A percentile compares a stretch with the other conserved stretches of the same genome.
These are phyloP conservation scores for Drosophila setifemur DNA, from an alignment of 1,140 invertebrate species.

Conservation along the genomic window DNA sequence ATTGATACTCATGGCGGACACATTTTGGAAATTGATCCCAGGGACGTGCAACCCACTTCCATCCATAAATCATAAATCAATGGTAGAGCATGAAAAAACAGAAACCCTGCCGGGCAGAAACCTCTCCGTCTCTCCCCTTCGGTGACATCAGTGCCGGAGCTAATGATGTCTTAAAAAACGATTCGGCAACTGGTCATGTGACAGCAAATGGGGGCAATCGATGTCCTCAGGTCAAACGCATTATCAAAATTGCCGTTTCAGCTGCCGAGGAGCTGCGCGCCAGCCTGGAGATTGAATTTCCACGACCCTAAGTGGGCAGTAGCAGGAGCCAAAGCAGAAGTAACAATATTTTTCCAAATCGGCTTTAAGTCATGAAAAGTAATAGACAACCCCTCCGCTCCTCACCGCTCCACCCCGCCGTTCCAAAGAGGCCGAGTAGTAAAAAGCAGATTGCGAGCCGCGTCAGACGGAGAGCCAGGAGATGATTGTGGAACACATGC, in stretches of 20 bases:
- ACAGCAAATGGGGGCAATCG: conserved; percentile 74
- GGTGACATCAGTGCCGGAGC: conserved; percentile 27
- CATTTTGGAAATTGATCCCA: conserved; percentile 72
- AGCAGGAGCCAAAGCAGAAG: background rate
- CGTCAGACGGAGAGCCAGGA: conserved; percentile 54
- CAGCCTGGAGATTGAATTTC: conserved; percentile 72
- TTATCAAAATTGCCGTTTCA: conserved; percentile 78
- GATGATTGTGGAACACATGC: conserved; percentile 80
- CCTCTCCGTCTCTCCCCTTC: conserved; percentile 9
- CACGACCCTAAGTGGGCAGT: conserved; percentile 54
- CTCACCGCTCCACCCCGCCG: background rate
- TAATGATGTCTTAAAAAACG: conserved; percentile 81
- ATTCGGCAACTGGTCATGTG: conserved; percentile 64
- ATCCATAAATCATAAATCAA: conserved; percentile 78
- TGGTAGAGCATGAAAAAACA: conserved; percentile 9
- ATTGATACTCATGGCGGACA: conserved; percentile 62
- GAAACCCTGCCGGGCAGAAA: conserved; percentile 26
- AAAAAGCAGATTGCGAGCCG: conserved; percentile 77
- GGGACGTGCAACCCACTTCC: conserved; percentile 38
- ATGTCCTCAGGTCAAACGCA: conserved; percentile 79
- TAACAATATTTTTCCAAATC: conserved; percentile 82
- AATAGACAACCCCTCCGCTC: conserved; percentile 69
- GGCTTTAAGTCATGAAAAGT: conserved; percentile 82
- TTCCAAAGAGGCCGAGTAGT: conserved; percentile 54
- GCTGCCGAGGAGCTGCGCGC: conserved; percentile 40